phyloP scores from a whole-genome alignment of 2,113 vertebrate species.

The Charina bottae region DNA sequence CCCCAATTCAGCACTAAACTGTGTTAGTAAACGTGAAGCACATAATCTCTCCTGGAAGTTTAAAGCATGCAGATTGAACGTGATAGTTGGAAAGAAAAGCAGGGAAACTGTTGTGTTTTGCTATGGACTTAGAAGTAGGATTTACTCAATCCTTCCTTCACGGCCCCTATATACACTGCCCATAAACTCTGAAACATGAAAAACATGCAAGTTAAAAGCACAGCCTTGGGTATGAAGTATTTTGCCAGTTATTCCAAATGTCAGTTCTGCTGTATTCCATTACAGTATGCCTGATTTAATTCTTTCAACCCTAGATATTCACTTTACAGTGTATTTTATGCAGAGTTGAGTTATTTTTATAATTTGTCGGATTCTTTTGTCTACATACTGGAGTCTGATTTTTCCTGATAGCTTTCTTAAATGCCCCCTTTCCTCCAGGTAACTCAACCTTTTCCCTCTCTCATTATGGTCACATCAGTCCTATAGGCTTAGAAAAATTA shows the following conservation, averaged over 20 bases:
- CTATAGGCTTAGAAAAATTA: background rate
- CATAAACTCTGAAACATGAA: background rate
- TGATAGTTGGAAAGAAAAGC: background rate
- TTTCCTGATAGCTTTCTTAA: background rate
- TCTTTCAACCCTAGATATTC: background rate
- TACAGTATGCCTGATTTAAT: background rate
- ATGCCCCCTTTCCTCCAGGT: background rate
- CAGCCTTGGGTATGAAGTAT: background rate
- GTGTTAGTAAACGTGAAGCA: background rate
- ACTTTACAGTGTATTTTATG: background rate
- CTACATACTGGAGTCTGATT: background rate
- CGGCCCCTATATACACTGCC: background rate
- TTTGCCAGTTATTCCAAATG: background rate
- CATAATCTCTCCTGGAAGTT: background rate
- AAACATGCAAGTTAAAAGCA: background rate
- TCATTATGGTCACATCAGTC: background rate
- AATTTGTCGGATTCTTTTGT: background rate
- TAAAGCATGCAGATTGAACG: background rate
- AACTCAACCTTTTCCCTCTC: too few relatives aligned
- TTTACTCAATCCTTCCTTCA: too few relatives aligned
- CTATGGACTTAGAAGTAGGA: background rate
- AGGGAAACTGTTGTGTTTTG: background rate
- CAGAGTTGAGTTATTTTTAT: background rate
- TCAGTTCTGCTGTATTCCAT: background rate
- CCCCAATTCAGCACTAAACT: background rate